Base-by-base conservation (phyloP, 1,140 invertebrate species). In the Drosophila parvula region DNA sequence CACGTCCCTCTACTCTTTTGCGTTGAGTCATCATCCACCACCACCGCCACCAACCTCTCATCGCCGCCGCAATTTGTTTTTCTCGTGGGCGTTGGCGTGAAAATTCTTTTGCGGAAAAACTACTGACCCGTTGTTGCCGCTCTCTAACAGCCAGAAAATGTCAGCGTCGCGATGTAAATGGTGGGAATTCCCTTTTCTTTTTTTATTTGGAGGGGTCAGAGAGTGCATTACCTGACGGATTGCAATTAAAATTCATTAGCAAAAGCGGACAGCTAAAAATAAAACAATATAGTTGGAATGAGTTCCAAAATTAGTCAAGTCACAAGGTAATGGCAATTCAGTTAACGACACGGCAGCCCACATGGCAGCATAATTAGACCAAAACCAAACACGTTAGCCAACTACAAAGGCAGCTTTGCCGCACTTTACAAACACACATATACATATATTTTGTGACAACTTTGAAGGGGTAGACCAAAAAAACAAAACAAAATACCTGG, bases 61-160 rank as follows among this genome's bases (percentile, higher is more conserved):
- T 69, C 77, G 65, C 51, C 68, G 22, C 16, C 38, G 28, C 61
- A 41, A 56, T 81, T 63, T 64, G 56, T 43, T 61, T 60, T 61
- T 60, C 58, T 59, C 62, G 79, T 85, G 82, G 82, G 82, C 83
- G 82, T 85, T 85, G 83, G 79, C 83, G 83, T 83, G 83, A 88
- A 86, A 86, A 88, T 86, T 88, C 83, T 79, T 74, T 74, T 38
- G 70, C 43, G 53, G 60, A 57, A 64, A 76, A 85, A 85, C 74
- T 78, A 74, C 81, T 74, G 57, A 64, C 45, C 63, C 58, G 44
- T 57, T 56, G 48, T 50, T 38, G 36, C 36, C 36, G 12, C 14
- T 28, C 9, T 32, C 43, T 28, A 59, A 34, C 18, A 40, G 32
- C 30, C 22, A 69, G 68, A 71, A 71, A 71, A 53, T 68, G 65